Evolutionary conservation across 2,797 vertebrate genomes (phyloP), one percentile per base, ranked within the genome.

Genomic region (Urosaurus nigricauda): DNA sequence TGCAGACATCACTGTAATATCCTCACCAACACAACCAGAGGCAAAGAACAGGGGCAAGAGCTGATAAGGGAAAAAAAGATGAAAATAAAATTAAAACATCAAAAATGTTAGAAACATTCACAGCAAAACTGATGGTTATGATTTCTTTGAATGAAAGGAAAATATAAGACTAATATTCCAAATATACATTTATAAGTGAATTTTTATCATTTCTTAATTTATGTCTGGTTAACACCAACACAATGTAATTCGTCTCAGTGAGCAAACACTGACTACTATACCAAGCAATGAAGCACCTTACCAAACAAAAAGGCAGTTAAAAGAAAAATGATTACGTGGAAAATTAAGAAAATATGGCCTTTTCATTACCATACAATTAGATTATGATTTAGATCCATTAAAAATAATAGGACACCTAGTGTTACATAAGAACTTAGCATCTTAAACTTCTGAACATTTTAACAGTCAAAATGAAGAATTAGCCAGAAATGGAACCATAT

Each of bases 1-100:
- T 96, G 98, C 98, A 96, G 99, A 99, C 99, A 99, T 99, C 98
- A 97, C 97, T 98, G 98, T 97, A 97, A 96, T 97, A 96, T 97
- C 96, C 97, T 97, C 96, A 96, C 96, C 96, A 96, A 97, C 96
- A 97, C 96, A 97, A 97, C 95, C 93, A 97, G 95, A 97, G 96
- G 96, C 97, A 97, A 97, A 97, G 95, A 96, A 95, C 96, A 96
- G 97, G 96, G 95, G 96, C 97, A 96, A 97, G 96, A 97, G 97
- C 97, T 98, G 96, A 96, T 96, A 96, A 97, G 96, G 96, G 96
- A 94, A 93, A 96, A 97, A 95, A 96, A 96, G 6, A 96, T 97
- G 93, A 98, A 95, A 97, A 97, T 88, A 96, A 89, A 96, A 96
- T 98, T 96, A 98, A 97, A 96, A 96, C 90, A 96, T 93, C 87